Percentiles rank a stretch among this genome's conserved stretches.
Evolutionary conservation across 2,797 vertebrate species (phyloP).

Genomic region (Centropyge bicolor): DNA sequence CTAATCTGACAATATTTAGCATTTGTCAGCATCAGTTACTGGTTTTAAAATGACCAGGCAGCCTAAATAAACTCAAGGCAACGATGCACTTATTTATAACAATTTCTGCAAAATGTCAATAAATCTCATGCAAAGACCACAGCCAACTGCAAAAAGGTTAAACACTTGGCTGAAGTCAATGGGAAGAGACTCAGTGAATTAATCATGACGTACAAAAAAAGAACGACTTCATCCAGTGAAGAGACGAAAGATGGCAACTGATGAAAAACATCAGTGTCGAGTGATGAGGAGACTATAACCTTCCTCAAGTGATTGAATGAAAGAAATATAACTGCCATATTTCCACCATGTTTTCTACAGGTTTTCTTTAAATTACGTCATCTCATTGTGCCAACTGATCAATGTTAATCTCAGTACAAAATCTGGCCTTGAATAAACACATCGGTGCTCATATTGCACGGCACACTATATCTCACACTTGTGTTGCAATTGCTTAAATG

Average conservation of each 20-base stretch:
- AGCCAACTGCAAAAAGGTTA: neutral
- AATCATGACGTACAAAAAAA: neutral
- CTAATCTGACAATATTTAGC: neutral
- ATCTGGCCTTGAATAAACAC: neutral
- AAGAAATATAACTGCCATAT: too few species aligned
- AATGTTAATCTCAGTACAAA: conserved; percentile 21
- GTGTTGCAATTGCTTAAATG: conserved; percentile 16
- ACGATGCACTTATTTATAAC: neutral
- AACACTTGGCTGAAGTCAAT: neutral
- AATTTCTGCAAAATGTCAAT: neutral
- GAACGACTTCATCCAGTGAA: too few species aligned
- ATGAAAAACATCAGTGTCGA: too few species aligned
- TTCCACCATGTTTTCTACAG: too few species aligned
- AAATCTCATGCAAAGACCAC: neutral
- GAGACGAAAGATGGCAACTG: too few species aligned
- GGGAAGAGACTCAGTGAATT: neutral
- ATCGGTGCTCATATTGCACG: neutral
- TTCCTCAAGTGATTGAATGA: too few species aligned
- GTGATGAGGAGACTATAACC: too few species aligned
- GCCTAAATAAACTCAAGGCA: neutral
- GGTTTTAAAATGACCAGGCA: neutral
- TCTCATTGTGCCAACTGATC: too few species aligned
- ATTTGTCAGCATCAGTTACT: neutral
- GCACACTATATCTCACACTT: neutral
- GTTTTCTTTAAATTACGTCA: too few species aligned